Evolutionary conservation across 2,888 invertebrate species (phyloP).

Genomic region (Philopedon plagiatum): DNA sequence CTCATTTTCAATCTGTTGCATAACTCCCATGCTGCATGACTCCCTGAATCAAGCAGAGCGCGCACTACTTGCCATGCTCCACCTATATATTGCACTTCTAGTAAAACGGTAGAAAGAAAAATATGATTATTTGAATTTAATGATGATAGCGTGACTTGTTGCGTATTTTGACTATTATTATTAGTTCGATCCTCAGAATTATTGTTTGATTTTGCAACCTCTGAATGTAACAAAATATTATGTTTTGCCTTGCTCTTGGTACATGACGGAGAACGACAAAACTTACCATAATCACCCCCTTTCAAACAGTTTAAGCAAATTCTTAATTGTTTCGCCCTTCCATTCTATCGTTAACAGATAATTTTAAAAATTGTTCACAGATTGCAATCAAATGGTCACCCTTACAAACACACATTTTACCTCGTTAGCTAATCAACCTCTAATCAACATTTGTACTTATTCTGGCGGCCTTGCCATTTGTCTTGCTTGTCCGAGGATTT

Average conservation of each 20-base stretch:
- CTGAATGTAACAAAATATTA: neutral
- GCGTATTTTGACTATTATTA: neutral
- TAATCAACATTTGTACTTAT: neutral
- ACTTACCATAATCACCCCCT: neutral
- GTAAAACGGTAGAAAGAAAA: neutral
- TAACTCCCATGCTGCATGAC: neutral
- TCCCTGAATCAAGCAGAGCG: too few relatives aligned
- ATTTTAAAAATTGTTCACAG: neutral
- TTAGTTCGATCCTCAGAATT: neutral
- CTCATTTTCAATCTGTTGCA: neutral
- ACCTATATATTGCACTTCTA: too few relatives aligned
- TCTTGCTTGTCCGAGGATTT: conserved; percentile 31
- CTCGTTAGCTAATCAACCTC: neutral
- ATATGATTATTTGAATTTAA: neutral
- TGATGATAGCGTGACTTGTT: neutral
- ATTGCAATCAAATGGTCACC: neutral
- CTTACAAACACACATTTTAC: neutral
- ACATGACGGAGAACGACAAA: neutral
- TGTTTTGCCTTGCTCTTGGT: neutral
- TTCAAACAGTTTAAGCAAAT: neutral
- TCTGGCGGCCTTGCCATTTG: too few relatives aligned
- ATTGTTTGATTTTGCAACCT: neutral
- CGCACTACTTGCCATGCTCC: too few relatives aligned
- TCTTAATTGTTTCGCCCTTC: neutral
- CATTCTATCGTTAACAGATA: neutral